Evolutionary conservation across 2,888 invertebrate species (phyloP), one percentile per base, ranked within the genome.

Genomic region (Agonopterix heracliana): DNA sequence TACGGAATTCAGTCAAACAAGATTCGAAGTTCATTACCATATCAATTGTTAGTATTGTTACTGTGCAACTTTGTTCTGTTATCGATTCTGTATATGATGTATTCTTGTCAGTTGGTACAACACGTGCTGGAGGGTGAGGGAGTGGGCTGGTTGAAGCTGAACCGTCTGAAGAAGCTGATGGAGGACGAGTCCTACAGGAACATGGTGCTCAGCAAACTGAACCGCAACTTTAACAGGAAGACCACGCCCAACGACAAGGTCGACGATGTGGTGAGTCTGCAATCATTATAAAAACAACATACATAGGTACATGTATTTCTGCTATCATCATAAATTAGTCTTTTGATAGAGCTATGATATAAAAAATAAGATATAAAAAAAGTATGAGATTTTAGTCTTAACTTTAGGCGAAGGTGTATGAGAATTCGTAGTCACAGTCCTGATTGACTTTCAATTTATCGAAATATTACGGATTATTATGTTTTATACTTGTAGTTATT

Each of bases 161-260:
- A 96, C 71, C 91, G 98, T 17, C 89, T 98, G 46, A 96, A 96
- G 74, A 98, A 98, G 71, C 87, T 99, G 34, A 98, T 99, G 97
- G 99, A 99, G 77, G 99, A 99, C 78, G 99, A 99, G 82, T 98
- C 96, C 44, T 98, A 99, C 80, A 91, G 99, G 36, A 98, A 97
- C 74, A 93, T 99, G 84, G 96, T 98, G 40, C 93, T 99, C 45
- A 96, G 96, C 59, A 96, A 98, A 74, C 90, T 99, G 3, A 99
- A 99, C 79, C 94, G 95, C 65, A 98, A 98, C 47, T 90, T 98
- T 49, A 98, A 97, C 66, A 92, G 93, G 61, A 98, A 96, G 84
- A 94, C 98, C 51, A 95, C 97, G 46, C 96, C 97, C 0, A 97
- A 97, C 74, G 99, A 98, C 86, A 96, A 97, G 78, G 95, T 99